These are phyloP conservation scores for Sorex araneus DNA, from an alignment of 2,113 vertebrate genomes.

Conservation along the genomic window DNA sequence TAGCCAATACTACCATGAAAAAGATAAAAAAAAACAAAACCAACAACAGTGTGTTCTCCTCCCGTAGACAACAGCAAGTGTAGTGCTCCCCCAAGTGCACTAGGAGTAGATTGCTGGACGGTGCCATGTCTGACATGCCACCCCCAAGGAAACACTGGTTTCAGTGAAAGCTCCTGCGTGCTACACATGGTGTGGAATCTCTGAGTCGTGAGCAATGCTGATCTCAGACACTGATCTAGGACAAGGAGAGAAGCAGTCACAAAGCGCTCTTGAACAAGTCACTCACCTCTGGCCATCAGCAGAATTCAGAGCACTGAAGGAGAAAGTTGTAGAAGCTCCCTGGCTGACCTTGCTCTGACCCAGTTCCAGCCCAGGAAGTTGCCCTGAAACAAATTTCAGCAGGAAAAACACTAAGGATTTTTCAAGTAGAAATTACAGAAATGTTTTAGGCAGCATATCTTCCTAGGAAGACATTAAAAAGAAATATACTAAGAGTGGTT, in stretches of 20 bases:
- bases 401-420: constrained; percentile 14
- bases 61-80: not conserved
- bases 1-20: too few species aligned
- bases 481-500: not conserved
- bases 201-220: not conserved
- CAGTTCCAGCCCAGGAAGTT: not conserved
- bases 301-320: not conserved
- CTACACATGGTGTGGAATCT: not conserved
- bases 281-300: not conserved
- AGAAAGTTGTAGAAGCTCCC: too few species aligned
- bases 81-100: not conserved
- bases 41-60: not conserved
- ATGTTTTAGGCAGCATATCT: not conserved
- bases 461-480: not conserved
- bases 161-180: not conserved
- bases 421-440: not conserved
- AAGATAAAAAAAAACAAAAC: too few species aligned
- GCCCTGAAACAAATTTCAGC: not conserved
- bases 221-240: not conserved
- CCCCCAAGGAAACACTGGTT: not conserved
- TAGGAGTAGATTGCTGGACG: not conserved
- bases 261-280: too few species aligned
- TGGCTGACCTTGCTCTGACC: too few species aligned
- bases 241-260: not conserved
- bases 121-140: rapidly evolving